Conservation (phyloP, 2,113 vertebrate species). For the Saguinus imperator region DNA sequence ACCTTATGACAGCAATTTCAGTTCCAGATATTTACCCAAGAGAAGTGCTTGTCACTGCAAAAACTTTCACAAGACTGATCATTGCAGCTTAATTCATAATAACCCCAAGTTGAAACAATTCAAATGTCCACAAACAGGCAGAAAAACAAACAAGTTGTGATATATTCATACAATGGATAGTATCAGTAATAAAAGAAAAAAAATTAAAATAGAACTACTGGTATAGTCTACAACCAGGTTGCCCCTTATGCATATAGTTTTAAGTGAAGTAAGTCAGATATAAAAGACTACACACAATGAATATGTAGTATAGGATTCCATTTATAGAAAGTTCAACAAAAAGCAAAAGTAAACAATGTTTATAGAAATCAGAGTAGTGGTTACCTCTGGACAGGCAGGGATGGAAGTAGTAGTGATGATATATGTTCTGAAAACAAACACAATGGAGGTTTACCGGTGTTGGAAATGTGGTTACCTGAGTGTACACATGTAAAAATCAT, state of each 20-base stretch:
- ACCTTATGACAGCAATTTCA: conserved; percentile 6
- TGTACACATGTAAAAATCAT: background rate
- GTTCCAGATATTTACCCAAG: background rate
- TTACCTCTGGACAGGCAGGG: background rate
- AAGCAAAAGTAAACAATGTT: background rate
- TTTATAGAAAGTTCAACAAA: background rate
- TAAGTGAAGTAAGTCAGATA: background rate
- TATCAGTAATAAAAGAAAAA: background rate
- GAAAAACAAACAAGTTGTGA: background rate
- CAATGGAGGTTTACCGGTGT: background rate
- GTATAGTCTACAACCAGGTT: background rate
- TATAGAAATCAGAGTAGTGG: background rate
- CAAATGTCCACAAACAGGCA: background rate
- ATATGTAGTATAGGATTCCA: background rate
- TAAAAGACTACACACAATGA: background rate
- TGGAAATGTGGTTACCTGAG: background rate
- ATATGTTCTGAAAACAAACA: background rate
- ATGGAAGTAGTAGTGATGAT: background rate
- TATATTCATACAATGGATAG: background rate
- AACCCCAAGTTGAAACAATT: background rate
- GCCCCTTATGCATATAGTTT: background rate
- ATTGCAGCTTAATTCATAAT: background rate
- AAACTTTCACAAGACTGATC: background rate
- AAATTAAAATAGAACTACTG: background rate
- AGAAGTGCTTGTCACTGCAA: background rate